Evolutionary conservation across 2,797 vertebrate species (phyloP).

Genomic region (Sciurus carolinensis): DNA sequence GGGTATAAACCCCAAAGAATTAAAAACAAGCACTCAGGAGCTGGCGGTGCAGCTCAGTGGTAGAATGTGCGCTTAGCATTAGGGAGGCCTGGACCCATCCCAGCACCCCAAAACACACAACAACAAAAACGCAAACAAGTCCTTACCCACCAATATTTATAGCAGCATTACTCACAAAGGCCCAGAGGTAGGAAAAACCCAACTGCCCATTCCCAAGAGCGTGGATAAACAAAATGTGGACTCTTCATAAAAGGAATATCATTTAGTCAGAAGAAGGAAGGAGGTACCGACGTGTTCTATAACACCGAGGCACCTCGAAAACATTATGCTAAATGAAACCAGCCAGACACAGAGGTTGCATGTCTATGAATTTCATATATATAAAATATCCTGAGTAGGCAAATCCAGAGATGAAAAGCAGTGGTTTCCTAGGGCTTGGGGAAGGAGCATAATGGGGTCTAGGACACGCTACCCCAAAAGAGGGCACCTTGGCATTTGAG

Average conservation of each 20-base stretch:
- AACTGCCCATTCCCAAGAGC: neutral
- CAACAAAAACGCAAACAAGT: neutral
- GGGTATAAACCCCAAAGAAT: neutral
- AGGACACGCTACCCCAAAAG: neutral
- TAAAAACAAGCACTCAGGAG: neutral
- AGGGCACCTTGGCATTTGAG: neutral
- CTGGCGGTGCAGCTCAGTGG: neutral
- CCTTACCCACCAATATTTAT: neutral
- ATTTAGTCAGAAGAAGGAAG: neutral
- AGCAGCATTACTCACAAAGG: neutral
- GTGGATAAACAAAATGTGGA: neutral
- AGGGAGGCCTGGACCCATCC: neutral
- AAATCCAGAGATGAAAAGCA: neutral
- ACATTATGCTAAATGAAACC: neutral
- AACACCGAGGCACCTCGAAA: neutral
- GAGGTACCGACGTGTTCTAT: neutral
- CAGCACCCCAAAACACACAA: neutral
- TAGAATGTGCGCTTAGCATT: neutral
- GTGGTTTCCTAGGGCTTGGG: neutral
- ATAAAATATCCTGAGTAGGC: neutral
- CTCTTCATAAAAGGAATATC: neutral
- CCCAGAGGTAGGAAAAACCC: neutral
- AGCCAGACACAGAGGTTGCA: neutral
- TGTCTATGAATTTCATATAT: neutral
- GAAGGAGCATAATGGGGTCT: neutral